A percentile compares a stretch with the other conserved stretches of the same genome.
Evolutionary conservation across 1,140 invertebrate species (phyloP).

Genomic region (Limonius californicus): DNA sequence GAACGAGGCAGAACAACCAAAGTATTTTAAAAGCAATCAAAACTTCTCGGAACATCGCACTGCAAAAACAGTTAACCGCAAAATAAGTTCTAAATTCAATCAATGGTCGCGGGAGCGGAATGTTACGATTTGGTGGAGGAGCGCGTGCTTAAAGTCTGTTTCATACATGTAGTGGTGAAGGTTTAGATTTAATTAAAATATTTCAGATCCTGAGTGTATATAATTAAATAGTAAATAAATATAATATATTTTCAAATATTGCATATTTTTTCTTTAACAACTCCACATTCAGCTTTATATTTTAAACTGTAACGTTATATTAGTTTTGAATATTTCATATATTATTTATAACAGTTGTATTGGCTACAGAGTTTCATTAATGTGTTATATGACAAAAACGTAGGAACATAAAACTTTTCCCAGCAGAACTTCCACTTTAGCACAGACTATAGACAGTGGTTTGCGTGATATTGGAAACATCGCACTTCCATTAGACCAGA

Average conservation of each 20-base stretch:
- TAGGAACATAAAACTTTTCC: too few relatives aligned
- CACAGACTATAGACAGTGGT: constrained; percentile 15
- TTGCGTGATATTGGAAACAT: constrained; percentile 38
- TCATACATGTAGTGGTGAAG: neutral
- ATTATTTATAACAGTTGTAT: too few relatives aligned
- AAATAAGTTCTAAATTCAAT: constrained; percentile 16
- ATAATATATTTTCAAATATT: too few relatives aligned
- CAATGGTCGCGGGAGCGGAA: constrained; percentile 12
- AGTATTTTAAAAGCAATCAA: constrained; percentile 15
- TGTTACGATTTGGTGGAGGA: constrained; percentile 2
- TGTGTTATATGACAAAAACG: too few relatives aligned
- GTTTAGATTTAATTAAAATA: too few relatives aligned
- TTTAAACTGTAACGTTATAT: too few relatives aligned
- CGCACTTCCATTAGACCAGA: constrained; percentile 43
- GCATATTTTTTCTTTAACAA: too few relatives aligned
- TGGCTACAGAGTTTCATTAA: too few relatives aligned
- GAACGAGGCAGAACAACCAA: neutral
- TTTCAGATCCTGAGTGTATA: too few relatives aligned
- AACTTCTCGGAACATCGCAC: constrained; percentile 4
- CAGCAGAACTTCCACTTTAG: neutral
- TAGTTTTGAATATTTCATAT: too few relatives aligned
- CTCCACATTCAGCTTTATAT: too few relatives aligned
- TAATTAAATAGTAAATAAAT: too few relatives aligned
- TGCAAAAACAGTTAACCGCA: constrained; percentile 15
- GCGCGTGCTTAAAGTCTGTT: neutral